Base-by-base conservation (phyloP, 2,888 invertebrate genomes). In the Heteromyza rotundicornis region DNA sequence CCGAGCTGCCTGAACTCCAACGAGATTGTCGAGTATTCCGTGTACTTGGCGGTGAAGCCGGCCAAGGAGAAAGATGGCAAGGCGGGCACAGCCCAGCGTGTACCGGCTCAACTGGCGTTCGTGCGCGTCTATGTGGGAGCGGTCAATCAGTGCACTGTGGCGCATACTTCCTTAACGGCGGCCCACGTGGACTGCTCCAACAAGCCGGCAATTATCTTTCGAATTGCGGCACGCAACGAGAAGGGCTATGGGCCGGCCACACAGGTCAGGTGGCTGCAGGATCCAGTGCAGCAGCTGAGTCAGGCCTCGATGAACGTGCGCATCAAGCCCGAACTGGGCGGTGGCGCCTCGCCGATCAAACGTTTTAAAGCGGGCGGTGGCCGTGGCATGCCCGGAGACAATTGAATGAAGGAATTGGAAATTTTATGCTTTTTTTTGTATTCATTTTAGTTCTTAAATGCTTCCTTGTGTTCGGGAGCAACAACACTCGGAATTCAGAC, bases 181-280 rank as follows among this genome's bases (percentile, higher is more conserved):
- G 72, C 72, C 7, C 70, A 71, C 56, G 70, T 72, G 2, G 72
- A 72, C 55, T 68, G 70, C 36, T 70, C 70, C 7, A 70, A 70
- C 24, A 72, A 72, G 35, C 72, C 72, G 53, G 70, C 72, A 17
- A 72, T 71, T 16, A 69, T 72, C 8, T 72, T 72, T 59, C 68
- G 72, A 12, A 72, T 72, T 47, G 70, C 72, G 1, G 72, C 72
- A 3, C 70, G 70, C n/a, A 72, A 72, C 56, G 70, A 68, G 54
- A 72, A 72, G 47, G 72, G 72, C 7, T 71, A 70, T 61, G 72
- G 72, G 0, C 72, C 72, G 1, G 72, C 72, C n/a, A 72, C 70
- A 2, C 72, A 72, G 14, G 71, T 71, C 0, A 70, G 71, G 68
- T 71, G 71, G 71, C 57, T 71, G 16, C 71, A 71, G 59, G 71